Base-by-base conservation (phyloP, 2,113 vertebrate genomes). In the Gallinago media region DNA sequence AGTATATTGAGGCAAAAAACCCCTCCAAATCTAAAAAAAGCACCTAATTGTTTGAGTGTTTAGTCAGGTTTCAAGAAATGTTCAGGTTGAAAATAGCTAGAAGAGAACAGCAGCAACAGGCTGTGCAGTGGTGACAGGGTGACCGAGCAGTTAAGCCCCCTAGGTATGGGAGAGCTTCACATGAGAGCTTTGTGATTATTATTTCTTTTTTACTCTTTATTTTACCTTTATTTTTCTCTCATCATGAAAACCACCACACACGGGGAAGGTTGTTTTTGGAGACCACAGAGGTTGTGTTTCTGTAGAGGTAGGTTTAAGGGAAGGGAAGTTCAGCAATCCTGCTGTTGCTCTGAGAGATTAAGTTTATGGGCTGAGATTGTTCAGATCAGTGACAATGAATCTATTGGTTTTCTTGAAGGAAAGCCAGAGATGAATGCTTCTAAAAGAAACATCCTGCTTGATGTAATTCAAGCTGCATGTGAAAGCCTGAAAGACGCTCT, bases 81-180 rank as follows among this genome's bases (percentile, higher is more conserved):
- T 58, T 87, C 38, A 49, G n/a, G 23, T n/a, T 88, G 78, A 49
- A 91, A 87, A 70, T 5, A 85, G 31, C 49, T 70, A 20, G 52
- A 61, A 63, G 18, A 55, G 66, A 31, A 13, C 18, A 34, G 46
- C 61, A 92, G 52, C 49, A 47, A 12, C 40, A 14, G 42, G 16
- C 52, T 59, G 18, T 52, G 44, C 40, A 32, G 40, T 18, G 29
- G 8, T 31, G 59, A 25, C n/a, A 56, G 52, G 8, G 42, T 44
- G 50, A 58, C 54, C 0, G 0, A 38, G 31, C 19, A 12, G 31
- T 58, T 70, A 31, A 59, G 59, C 25, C 16, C 15, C 38, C 9
- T 11, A 5, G 8, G 4, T 21, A 5, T 42, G 36, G 23, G 29
- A 66, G 4, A 72, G 25, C 34, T 54, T 31, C 34, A 20, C 0